Evolutionary conservation across 2,797 vertebrate genomes (phyloP), one percentile per base, ranked within the genome.

Genomic region (Acropternis orthonyx): DNA sequence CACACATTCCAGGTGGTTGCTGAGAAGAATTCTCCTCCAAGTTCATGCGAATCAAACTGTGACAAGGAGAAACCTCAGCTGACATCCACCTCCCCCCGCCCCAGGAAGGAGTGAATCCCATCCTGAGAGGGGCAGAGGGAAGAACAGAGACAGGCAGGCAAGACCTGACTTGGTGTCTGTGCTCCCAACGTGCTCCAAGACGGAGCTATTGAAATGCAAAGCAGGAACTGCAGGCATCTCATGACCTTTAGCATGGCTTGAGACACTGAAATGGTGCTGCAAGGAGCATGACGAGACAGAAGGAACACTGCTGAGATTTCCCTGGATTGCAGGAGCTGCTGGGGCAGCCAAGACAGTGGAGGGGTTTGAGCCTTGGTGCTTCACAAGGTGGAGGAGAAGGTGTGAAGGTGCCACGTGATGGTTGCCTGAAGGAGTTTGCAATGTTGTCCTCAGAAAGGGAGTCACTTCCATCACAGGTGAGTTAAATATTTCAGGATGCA

Each of bases 1-100:
- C 96, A 93, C 95, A 95, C 96, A 96, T 96, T 95, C 95, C 95
- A 95, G 80, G 67, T 0, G 27, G 93, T 21, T 96, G 91, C 85
- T 34, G 80, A 85, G 89, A 95, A 74, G 72, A 91, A 88, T 95
- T 88, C 91, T 95, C n/a, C 90, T 73, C 84, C 39, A 3, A 91
- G 85, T 93, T 95, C 89, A 62, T 61, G 86, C 51, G 52, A 82
- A 92, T 79, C 76, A 77, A 80, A 82, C 52, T 48, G 85, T 43
- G 94, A 95, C 79, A 49, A 74, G 82, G 58, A 81, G 49, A 96
- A 95, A 86, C 74, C 85, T 91, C 10, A 6, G 48, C 80, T 72
- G 86, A 81, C 81, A 66, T 78, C 56, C 61, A 72, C 79, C 65
- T 68, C 23, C 55, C 44, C 22, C 22, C 55, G 36, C 22, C 22